Conservation (phyloP, 2,888 invertebrate genomes). For the Dasysyrphus albostriatus region DNA sequence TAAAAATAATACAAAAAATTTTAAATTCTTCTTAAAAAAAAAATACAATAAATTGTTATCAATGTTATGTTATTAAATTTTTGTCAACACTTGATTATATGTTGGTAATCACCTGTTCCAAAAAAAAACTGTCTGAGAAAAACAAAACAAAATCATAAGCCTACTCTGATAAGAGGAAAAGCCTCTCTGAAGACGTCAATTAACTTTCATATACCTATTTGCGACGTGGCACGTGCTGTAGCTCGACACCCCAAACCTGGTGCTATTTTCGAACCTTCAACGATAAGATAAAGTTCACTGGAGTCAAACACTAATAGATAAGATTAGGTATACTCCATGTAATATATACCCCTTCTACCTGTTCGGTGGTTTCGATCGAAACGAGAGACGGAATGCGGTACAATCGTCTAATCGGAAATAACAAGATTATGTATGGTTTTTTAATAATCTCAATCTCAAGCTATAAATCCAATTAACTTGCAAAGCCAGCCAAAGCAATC, state of each 20-base stretch:
- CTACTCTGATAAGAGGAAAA: constrained; percentile 51
- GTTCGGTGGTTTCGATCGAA: constrained; percentile 40
- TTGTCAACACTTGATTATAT: background rate
- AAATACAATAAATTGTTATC: background rate
- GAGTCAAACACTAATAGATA: constrained; percentile 63
- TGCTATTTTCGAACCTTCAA: constrained; percentile 46
- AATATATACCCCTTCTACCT: constrained; percentile 39
- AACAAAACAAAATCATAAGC: background rate
- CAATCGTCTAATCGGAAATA: constrained; percentile 3
- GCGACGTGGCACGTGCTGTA: constrained; percentile 60
- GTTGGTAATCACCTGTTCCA: background rate
- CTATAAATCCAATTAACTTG: constrained; percentile 34
- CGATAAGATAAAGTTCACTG: constrained; percentile 70
- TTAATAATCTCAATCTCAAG: constrained; percentile 17
- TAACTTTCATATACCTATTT: constrained; percentile 39
- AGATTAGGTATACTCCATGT: constrained; percentile 21
- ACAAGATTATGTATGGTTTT: constrained; percentile 14
- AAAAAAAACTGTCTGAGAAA: background rate
- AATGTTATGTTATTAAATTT: background rate
- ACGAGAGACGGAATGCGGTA: background rate
- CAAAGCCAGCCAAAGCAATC: background rate
- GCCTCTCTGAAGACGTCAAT: background rate
- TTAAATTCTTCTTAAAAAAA: background rate
- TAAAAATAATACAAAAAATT: constrained; percentile 12
- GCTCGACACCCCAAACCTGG: constrained; percentile 10